Base-by-base conservation (phyloP, 2,797 vertebrate species). In the Clarias laeviceps region DNA sequence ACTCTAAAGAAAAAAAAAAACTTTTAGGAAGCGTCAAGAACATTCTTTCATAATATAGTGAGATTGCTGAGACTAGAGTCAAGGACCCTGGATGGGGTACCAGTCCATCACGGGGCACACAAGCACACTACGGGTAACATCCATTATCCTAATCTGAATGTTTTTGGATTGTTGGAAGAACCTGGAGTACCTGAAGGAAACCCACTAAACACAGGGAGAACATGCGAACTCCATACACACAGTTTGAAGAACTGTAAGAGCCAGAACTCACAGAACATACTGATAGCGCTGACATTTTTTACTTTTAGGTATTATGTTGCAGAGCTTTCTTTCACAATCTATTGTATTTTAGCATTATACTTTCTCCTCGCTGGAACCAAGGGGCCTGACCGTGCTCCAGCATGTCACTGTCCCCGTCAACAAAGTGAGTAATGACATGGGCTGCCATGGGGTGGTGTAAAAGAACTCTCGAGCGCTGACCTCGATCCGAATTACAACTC, bases 1-100 rank as follows among this genome's bases (percentile, higher is more conserved):
- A 65, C 37, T 50, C n/a, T 66, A 80, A n/a, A n/a, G 9, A 22
- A 82, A 85, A 87, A 57, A 85, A 87, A 45, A 15, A 32, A 78
- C 37, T 50, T 72, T 82, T 17, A 82, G n/a, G 70, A 82, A 73
- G 59, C 73, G 59, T 66, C 45, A 74, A 65, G 80, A 74, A 50
- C 27, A 2, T 74, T 62, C 37, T 40, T 45, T 80, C 37, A 80
- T n/a, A n/a, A 27, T 8, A 45, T 61, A 15, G 22, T 64, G 7
- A 40, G 59, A 45, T 40, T 79, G n/a, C 61, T 79, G 17, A 40
- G 24, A 40, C 17, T 45, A 62, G 8, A 61, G 29, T 61, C 56
- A 78, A 59, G 20, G 29, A 61, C 45, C 45, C 45, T 45, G 45
- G 45, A 45, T 8, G 40, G 7, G 40, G 7, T 40, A 7, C 7